Conservation (phyloP, 2,888 invertebrate genomes). For the Rhimphoctona megacephalus region DNA sequence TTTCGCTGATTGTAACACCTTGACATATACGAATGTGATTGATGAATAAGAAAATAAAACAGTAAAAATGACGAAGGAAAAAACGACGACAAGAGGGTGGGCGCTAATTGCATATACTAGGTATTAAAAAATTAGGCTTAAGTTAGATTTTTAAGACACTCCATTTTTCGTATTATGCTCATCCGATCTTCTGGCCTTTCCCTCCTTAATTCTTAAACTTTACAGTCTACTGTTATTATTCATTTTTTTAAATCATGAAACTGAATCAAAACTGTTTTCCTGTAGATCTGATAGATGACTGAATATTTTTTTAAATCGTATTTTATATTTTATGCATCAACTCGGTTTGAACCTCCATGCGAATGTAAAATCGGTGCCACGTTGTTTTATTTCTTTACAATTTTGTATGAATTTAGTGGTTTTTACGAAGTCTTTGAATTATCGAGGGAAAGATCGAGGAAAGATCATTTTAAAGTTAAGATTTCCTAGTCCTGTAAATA, state of each 20-base stretch:
- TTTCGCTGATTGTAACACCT: background rate
- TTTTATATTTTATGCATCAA: background rate
- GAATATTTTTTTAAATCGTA: background rate
- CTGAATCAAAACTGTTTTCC: background rate
- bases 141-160: constrained; percentile 67
- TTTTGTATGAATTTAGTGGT: constrained; percentile 1
- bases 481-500: constrained; percentile 80
- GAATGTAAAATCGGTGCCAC: background rate
- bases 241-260: background rate
- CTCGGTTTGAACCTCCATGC: background rate
- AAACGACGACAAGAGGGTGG: constrained; percentile 34
- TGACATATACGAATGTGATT: constrained; percentile 13
- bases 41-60: background rate
- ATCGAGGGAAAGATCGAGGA: constrained; percentile 37
- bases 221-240: background rate
- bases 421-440: background rate
- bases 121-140: constrained; percentile 57
- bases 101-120: constrained; percentile 64
- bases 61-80: background rate
- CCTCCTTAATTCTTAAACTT: constrained; percentile 29
- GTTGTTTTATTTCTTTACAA: background rate
- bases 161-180: constrained; percentile 72
- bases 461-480: constrained; percentile 56
- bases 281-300: background rate
- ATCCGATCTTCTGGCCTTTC: constrained; percentile 61